These are phyloP conservation scores for Geotrupes spiniger DNA, from an alignment of 2,888 invertebrate species.

Conservation along the genomic window DNA sequence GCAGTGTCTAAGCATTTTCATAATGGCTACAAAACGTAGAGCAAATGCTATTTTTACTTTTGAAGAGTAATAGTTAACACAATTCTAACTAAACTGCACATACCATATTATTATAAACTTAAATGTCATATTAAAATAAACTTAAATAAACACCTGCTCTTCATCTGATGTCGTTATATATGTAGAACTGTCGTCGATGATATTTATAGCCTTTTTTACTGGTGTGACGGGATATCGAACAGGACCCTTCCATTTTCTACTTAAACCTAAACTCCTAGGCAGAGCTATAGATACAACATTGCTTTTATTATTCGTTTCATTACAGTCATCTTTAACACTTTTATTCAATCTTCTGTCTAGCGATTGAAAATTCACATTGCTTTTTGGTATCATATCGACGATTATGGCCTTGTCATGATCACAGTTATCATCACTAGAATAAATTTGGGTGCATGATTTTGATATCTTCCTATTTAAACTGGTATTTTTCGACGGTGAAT, in stretches of 20 bases:
- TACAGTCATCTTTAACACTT: not conserved
- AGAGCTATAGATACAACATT: constrained; percentile 48
- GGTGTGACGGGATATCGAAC: constrained; percentile 66
- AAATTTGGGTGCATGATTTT: constrained; percentile 42
- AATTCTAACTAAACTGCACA: too few species aligned
- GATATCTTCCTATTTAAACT: constrained; percentile 33
- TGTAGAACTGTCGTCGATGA: constrained; percentile 49
- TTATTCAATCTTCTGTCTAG: constrained; percentile 30
- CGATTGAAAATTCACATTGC: constrained; percentile 26
- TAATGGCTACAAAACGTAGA: too few species aligned
- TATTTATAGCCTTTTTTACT: constrained; percentile 48
- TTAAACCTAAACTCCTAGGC: constrained; percentile 59
- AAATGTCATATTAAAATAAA: too few species aligned
- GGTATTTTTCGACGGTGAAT: not conserved
- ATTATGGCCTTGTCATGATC: constrained; percentile 39
- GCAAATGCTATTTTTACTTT: too few species aligned
- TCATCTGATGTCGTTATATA: constrained; percentile 57
- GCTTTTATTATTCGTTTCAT: not conserved
- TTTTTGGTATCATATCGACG: constrained; percentile 45
- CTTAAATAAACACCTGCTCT: constrained; percentile 66
- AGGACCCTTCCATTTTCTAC: constrained; percentile 62
- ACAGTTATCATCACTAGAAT: constrained; percentile 17
- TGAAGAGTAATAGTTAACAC: too few species aligned
- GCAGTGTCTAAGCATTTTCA: too few species aligned
- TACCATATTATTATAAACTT: too few species aligned